Conservation (phyloP, 2,888 invertebrate genomes). For the Volucella bombylans region DNA sequence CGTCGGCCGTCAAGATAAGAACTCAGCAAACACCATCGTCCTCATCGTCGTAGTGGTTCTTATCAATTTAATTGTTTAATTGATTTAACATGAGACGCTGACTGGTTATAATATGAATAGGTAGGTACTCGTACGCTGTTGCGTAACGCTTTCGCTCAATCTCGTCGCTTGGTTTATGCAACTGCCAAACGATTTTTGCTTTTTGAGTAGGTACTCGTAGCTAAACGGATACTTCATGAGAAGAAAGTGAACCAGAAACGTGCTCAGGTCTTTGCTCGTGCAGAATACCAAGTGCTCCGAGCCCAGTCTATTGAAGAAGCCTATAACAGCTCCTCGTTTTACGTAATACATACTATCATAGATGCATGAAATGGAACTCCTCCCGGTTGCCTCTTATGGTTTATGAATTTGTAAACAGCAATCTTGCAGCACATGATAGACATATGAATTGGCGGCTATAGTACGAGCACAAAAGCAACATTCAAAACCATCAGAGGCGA, state of each 20-base stretch:
- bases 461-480: background rate
- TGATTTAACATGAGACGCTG: constrained; percentile 44
- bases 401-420: constrained; percentile 48
- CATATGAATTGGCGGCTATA: constrained; percentile 9
- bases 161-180: constrained; percentile 28
- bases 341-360: constrained; percentile 38
- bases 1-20: constrained; percentile 49
- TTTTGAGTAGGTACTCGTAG: constrained; percentile 45
- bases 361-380: too few species aligned
- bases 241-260: constrained; percentile 60
- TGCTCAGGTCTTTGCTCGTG: background rate
- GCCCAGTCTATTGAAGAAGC: constrained; percentile 9
- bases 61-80: constrained; percentile 52
- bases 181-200: constrained; percentile 26
- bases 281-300: constrained; percentile 54
- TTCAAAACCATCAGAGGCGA: background rate
- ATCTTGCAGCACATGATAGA: constrained; percentile 24
- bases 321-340: background rate
- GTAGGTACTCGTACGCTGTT: background rate
- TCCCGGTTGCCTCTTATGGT: background rate
- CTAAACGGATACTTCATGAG: background rate
- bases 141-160: constrained; percentile 46
- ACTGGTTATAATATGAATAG: too few species aligned
- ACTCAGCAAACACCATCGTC: constrained; percentile 5
- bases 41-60: constrained; percentile 43